phyloP scores from a whole-genome alignment of 2,113 vertebrate genomes.

The Takifugu flavidus region DNA sequence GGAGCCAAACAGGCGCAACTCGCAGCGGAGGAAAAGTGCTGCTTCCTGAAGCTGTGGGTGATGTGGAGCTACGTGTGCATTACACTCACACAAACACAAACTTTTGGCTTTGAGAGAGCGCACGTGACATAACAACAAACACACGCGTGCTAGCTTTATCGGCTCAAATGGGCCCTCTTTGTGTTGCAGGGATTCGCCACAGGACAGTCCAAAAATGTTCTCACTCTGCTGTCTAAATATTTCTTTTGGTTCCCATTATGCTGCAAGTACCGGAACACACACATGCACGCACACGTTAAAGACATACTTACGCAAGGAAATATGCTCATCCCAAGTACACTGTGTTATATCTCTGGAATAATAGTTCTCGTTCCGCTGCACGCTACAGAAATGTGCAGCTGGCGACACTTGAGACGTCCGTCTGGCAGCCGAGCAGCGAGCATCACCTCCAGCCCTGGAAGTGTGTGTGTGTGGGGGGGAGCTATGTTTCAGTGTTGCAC shows the following conservation, averaged over 20 bases:
- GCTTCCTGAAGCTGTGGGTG: conserved; percentile 46
- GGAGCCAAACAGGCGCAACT: conserved; percentile 17
- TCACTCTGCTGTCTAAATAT: too few species aligned
- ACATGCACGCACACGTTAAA: not conserved
- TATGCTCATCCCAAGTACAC: too few species aligned
- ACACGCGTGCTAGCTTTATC: conserved; percentile 26
- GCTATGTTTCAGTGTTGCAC: too few species aligned
- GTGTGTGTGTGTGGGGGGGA: too few species aligned
- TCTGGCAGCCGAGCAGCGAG: too few species aligned
- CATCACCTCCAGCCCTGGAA: not conserved
- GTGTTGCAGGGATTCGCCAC: not conserved
- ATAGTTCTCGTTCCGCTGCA: not conserved
- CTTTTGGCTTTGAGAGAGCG: not conserved
- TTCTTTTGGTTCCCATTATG: too few species aligned
- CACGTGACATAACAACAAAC: conserved; percentile 50
- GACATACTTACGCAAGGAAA: too few species aligned
- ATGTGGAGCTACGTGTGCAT: conserved; percentile 50
- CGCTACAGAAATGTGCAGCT: too few species aligned
- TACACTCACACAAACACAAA: conserved; percentile 5
- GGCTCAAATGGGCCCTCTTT: too few species aligned
- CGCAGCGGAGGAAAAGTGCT: conserved; percentile 19
- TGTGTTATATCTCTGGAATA: too few species aligned
- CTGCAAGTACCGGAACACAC: not conserved
- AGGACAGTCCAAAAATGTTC: too few species aligned
- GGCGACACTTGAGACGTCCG: too few species aligned